Conservation (phyloP, 2,888 invertebrate genomes). For the Coelinius sp. region DNA sequence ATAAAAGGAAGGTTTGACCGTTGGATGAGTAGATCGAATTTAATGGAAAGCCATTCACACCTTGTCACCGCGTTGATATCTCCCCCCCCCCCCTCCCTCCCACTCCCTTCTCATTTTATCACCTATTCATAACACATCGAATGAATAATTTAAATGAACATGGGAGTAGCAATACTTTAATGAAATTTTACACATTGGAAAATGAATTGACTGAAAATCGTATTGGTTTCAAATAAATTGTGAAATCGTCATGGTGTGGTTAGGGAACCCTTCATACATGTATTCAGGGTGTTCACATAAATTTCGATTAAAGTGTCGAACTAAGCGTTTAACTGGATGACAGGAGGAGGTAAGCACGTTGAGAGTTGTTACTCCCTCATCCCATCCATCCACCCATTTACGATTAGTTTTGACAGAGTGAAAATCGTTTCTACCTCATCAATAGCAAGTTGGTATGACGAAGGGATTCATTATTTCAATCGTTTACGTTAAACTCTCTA, state of each 20-base stretch:
- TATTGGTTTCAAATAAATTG: slow-evolving; percentile 31
- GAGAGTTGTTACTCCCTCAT: slow-evolving; percentile 13
- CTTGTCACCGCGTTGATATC: background rate
- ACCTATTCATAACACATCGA: background rate
- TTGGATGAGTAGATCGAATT: slow-evolving; percentile 14
- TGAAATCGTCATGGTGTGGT: slow-evolving; percentile 19
- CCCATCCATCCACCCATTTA: background rate
- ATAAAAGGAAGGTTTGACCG: slow-evolving; percentile 1
- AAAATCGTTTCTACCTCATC: slow-evolving; percentile 1
- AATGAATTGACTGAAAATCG: slow-evolving; percentile 13
- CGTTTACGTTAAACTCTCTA: background rate
- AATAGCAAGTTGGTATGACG: background rate
- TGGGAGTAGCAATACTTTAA: slow-evolving; percentile 23
- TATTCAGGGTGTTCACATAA: slow-evolving; percentile 3
- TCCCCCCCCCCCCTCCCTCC: too few relatives aligned
- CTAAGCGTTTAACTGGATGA: slow-evolving; percentile 30
- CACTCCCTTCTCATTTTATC: too few relatives aligned
- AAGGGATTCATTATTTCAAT: background rate
- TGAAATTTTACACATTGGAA: slow-evolving; percentile 4
- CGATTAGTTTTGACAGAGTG: slow-evolving; percentile 8
- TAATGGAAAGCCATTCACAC: background rate
- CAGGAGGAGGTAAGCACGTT: background rate
- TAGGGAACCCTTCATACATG: background rate
- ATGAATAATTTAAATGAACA: slow-evolving; percentile 11
- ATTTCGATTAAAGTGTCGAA: slow-evolving; percentile 40